Percentiles rank a stretch among this genome's conserved stretches.
Conservation (phyloP, 2,888 invertebrate genomes). For the Tineola bisselliella region DNA sequence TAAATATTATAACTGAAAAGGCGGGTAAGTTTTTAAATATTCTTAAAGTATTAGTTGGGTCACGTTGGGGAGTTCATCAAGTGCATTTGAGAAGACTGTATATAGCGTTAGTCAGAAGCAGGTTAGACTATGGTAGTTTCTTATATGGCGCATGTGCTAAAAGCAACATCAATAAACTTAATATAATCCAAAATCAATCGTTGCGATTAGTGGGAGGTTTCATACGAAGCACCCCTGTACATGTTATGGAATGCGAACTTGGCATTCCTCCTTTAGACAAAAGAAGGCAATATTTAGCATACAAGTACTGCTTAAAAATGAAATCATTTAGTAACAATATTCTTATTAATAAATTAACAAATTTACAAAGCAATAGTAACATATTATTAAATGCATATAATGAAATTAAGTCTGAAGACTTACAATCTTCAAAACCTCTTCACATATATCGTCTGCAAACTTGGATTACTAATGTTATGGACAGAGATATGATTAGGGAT, state of each 20-base stretch:
- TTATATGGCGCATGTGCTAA: slow-evolving; percentile 18
- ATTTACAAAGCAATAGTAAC: too few species aligned
- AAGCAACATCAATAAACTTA: slow-evolving; percentile 18
- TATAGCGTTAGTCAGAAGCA: slow-evolving; percentile 21
- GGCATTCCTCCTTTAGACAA: slow-evolving; percentile 16
- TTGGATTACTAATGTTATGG: too few species aligned
- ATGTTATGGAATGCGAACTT: slow-evolving; percentile 20
- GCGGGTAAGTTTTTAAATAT: slow-evolving; percentile 17
- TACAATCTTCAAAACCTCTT: too few species aligned
- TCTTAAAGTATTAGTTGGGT: slow-evolving; percentile 19
- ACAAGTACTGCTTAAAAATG: slow-evolving; percentile 17
- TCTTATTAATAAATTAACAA: too few species aligned
- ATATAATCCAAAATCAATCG: slow-evolving; percentile 20
- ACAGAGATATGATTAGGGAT: too few species aligned
- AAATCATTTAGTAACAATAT: too few species aligned
- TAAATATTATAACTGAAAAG: slow-evolving; percentile 18
- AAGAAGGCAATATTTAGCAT: slow-evolving; percentile 17
- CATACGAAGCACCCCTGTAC: slow-evolving; percentile 19
- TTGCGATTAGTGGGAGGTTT: slow-evolving; percentile 21
- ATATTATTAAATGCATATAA: slow-evolving; percentile 2
- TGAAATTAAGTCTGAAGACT: background rate
- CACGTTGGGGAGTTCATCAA: slow-evolving; percentile 22
- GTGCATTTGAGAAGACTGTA: slow-evolving; percentile 21
- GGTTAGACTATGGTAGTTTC: slow-evolving; percentile 21
- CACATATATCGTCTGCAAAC: too few species aligned